phyloP scores from a whole-genome alignment of 2,113 vertebrate species.

The Crotalus viridis region DNA sequence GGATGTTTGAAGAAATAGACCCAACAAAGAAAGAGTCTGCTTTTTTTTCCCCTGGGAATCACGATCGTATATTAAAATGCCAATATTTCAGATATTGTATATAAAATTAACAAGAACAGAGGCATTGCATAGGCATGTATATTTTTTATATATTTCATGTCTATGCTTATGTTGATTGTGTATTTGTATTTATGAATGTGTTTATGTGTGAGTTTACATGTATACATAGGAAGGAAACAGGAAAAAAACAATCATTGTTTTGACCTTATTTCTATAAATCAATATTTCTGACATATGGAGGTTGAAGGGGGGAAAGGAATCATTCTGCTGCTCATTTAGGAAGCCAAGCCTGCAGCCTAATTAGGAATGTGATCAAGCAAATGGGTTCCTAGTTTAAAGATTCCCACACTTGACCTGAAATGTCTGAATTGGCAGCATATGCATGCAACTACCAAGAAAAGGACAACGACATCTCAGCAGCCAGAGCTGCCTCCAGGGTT shows the following conservation, averaged over 20 bases:
- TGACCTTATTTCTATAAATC: constrained; percentile 15
- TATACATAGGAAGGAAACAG: neutral
- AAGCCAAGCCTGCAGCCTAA: constrained; percentile 7
- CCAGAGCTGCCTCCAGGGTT: neutral
- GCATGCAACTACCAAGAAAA: neutral
- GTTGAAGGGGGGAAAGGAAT: neutral
- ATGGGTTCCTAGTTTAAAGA: constrained; percentile 32
- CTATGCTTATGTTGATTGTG: neutral
- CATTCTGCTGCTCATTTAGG: constrained; percentile 16
- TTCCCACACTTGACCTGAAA: constrained; percentile 23
- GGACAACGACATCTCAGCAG: neutral
- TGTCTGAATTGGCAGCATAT: constrained; percentile 22
- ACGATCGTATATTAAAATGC: neutral
- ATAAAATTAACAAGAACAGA: constrained; percentile 8
- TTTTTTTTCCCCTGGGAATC: neutral
- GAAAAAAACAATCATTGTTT: neutral
- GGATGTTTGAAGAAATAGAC: neutral
- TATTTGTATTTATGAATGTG: neutral
- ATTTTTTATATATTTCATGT: neutral
- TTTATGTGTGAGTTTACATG: neutral
- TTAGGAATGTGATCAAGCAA: constrained; percentile 25
- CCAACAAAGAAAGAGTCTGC: neutral
- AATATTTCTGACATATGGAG: neutral
- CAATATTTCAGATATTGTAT: neutral
- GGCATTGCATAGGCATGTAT: neutral